Evolutionary conservation across 2,888 invertebrate species (phyloP), one percentile per base, ranked within the genome.

Genomic region (Erynnis tages): DNA sequence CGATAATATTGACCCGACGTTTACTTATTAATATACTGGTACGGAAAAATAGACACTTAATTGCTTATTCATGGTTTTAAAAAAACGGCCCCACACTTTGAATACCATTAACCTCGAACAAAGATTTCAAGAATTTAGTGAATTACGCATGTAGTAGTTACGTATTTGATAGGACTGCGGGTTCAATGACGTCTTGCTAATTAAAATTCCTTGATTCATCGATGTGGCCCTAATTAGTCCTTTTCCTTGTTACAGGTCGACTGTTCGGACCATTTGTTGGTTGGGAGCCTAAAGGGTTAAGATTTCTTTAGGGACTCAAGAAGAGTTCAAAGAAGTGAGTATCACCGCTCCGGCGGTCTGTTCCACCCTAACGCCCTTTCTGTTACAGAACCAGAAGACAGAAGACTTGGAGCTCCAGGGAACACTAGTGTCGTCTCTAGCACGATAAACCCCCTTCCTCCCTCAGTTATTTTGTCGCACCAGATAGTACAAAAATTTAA

Each of bases 301-400:
- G 73, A 89, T 89, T 89, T 85, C 89, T 74, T 66, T 80, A 78
- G 82, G 87, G 76, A 76, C 86, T 87, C 87, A 73, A 73, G 83
- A 83, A 78, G 89, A 88, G 86, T 87, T 86, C 82, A 79, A 87
- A 67, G 56, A 88, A 85, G 89, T 89, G 79, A 89, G 89, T 89
- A 78, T 71, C 67, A 46, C 65, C 64, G 64, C 63, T 61, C 11
- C 52, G 56, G 64, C 63, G 66, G 64, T 62, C 43, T 53, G 62
- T 62, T 64, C 59, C 58, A 35, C 44, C 57, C 59, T 61, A 63
- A 63, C 45, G n/a, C 29, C 34, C 60, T 71, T 63, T 83, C 59
- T 83, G 81, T 86, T 82, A 50, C 88, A 84, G 82, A 62, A 61
- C 41, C 19, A 43, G 49, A 61, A 65, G 60, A 54, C 43, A 34